phyloP scores from a whole-genome alignment of 2,797 vertebrate genomes.

The Sebastolobus altivelis region DNA sequence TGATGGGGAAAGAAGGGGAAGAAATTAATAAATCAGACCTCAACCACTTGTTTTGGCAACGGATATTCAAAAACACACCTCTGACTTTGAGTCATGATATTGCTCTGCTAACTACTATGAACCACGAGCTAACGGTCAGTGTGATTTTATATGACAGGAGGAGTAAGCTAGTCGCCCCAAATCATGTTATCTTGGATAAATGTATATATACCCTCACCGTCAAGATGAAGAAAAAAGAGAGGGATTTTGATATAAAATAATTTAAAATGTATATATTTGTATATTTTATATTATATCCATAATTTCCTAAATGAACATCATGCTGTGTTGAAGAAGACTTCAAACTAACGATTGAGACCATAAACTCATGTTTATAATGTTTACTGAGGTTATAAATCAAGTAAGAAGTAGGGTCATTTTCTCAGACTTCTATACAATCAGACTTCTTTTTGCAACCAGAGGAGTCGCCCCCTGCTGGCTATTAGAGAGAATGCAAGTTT shows the following conservation, averaged over 20 bases:
- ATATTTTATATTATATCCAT: too few relatives aligned
- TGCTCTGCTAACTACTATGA: background rate
- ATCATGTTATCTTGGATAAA: background rate
- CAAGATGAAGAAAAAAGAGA: background rate
- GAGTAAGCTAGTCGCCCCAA: background rate
- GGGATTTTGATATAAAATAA: background rate
- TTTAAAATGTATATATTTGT: background rate
- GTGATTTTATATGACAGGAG: background rate
- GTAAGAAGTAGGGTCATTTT: too few relatives aligned
- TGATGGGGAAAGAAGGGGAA: background rate
- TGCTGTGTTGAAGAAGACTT: too few relatives aligned
- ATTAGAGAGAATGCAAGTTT: too few relatives aligned
- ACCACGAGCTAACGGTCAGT: background rate
- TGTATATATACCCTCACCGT: background rate
- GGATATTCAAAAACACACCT: background rate
- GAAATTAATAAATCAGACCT: background rate
- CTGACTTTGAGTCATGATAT: background rate
- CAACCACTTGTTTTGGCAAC: background rate
- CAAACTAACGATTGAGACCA: too few relatives aligned
- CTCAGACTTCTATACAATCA: too few relatives aligned
- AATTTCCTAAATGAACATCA: too few relatives aligned
- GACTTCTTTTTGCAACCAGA: too few relatives aligned
- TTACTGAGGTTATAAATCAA: too few relatives aligned
- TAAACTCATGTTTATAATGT: too few relatives aligned
- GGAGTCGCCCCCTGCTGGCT: too few relatives aligned